Conservation (phyloP, 2,888 invertebrate species). For the Pristionchus entomophagus region DNA sequence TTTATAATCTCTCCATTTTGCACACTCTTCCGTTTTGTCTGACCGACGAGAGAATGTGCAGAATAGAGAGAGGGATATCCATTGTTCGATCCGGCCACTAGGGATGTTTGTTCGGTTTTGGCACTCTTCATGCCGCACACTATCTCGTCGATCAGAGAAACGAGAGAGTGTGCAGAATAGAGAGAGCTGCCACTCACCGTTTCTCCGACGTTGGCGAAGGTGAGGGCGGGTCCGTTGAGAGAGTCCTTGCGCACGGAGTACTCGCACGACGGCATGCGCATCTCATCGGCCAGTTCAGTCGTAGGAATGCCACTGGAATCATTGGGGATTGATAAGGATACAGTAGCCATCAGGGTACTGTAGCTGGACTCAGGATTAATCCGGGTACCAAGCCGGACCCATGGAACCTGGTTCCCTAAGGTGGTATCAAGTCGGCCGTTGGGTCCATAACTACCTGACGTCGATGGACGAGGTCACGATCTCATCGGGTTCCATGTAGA, state of each 20-base stretch:
- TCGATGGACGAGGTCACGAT: slow-evolving; percentile 72
- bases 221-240: slow-evolving; percentile 69
- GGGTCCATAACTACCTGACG: slow-evolving; percentile 67
- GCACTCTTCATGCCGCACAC: too few relatives aligned
- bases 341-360: background rate
- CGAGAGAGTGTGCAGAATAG: too few relatives aligned
- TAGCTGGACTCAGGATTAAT: background rate
- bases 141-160: too few relatives aligned
- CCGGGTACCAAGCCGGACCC: too few relatives aligned
- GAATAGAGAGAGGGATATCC: too few relatives aligned
- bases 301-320: slow-evolving; percentile 71
- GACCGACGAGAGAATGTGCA: too few relatives aligned
- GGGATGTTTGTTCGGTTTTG: too few relatives aligned
- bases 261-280: slow-evolving; percentile 74
- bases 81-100: too few relatives aligned
- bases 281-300: slow-evolving; percentile 69
- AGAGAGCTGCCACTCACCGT: slow-evolving; percentile 60
- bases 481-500: slow-evolving; percentile 76
- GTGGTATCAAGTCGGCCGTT: background rate
- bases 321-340: background rate
- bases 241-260: slow-evolving; percentile 69
- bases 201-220: slow-evolving; percentile 75
- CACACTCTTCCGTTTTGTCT: too few relatives aligned
- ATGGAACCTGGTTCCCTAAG: too few relatives aligned
- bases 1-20: too few relatives aligned